Evolutionary conservation across 2,888 invertebrate genomes (phyloP).

Genomic region (Zonitis immaculata): DNA sequence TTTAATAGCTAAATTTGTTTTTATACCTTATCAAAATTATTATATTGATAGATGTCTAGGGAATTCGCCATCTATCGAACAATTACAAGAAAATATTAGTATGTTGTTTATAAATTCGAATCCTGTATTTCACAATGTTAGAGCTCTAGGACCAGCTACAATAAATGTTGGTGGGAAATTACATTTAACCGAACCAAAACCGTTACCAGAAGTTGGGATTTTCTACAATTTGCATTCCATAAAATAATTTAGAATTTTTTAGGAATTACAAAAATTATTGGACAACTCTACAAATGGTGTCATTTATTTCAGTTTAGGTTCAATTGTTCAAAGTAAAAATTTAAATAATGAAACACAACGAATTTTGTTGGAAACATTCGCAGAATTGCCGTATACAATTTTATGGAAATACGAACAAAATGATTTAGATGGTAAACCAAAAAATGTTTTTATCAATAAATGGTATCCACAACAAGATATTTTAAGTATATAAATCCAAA

Average conservation of each 20-base stretch:
- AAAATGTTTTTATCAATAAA: constrained; percentile 42
- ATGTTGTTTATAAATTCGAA: constrained; percentile 47
- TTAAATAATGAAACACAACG: not conserved
- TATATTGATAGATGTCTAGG: constrained; percentile 18
- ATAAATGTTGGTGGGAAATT: constrained; percentile 45
- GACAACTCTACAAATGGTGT: not conserved
- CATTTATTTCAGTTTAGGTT: constrained; percentile 4
- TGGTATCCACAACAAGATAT: constrained; percentile 46
- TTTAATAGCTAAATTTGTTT: constrained; percentile 29
- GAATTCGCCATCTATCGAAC: constrained; percentile 15
- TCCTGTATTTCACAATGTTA: constrained; percentile 37
- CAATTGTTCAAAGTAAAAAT: not conserved
- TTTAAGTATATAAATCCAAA: constrained; percentile 32
- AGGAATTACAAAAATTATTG: not conserved
- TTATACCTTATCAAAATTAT: constrained; percentile 18
- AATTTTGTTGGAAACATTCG: not conserved
- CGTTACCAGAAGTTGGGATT: constrained; percentile 40
- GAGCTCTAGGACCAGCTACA: constrained; percentile 46
- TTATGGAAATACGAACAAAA: constrained; percentile 48
- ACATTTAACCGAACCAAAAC: constrained; percentile 42
- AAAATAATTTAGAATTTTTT: not conserved
- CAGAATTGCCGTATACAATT: constrained; percentile 43
- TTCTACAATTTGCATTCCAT: not conserved
- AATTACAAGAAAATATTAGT: constrained; percentile 35
- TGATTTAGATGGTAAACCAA: constrained; percentile 29